Percentiles rank a stretch among this genome's conserved stretches.
phyloP scores from a whole-genome alignment of 2,113 vertebrate species.

The cat (Felis catus) region F.catus_Fca126_mat1.0 CM031418.1:65795001-65795500 shows the following conservation, averaged over 20 bases:
- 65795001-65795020: not conserved
- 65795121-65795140: no score
- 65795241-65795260: no score
- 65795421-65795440: not conserved
- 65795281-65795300: no score
- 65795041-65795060: not conserved
- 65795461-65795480: not conserved
- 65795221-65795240: no score
- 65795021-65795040: not conserved
- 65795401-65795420: not conserved
- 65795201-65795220: no score
- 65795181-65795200: no score
- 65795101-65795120: not conserved
- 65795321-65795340: no score
- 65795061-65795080: not conserved
- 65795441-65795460: not conserved
- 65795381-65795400: not conserved
- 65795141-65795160: no score
- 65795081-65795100: not conserved
- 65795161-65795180: no score
- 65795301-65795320: no score
- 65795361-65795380: not conserved
- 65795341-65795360: not conserved
- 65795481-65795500: not conserved
- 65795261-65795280: no score